Percentiles rank a stretch among this genome's conserved stretches.
These are phyloP conservation scores for Eudemis profundana DNA, from an alignment of 2,888 invertebrate genomes.

Conservation along the genomic window DNA sequence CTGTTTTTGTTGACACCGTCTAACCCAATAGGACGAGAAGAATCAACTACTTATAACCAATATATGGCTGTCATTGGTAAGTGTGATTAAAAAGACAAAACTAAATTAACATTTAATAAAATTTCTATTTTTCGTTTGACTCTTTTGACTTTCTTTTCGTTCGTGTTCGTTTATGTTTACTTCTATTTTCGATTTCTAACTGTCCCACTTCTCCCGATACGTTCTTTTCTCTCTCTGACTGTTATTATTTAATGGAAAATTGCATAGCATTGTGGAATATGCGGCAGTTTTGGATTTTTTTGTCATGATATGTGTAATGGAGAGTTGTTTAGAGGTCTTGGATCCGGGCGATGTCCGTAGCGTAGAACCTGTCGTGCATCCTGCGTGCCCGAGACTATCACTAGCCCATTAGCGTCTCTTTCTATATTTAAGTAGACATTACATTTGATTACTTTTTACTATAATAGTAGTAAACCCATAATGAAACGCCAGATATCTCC, in stretches of 20 bases:
- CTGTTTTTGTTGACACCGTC: conserved; percentile 89
- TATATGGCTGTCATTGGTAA: conserved; percentile 98
- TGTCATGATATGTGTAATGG: conserved; percentile 52
- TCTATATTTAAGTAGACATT: conserved; percentile 29
- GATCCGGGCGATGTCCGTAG: conserved; percentile 65
- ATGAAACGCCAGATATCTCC: not conserved
- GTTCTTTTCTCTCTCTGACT: conserved; percentile 66
- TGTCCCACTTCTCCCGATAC: conserved; percentile 60
- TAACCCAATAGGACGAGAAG: conserved; percentile 96
- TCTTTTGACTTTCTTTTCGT: conserved; percentile 59
- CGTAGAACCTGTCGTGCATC: conserved; percentile 75
- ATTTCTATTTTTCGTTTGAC: conserved; percentile 73
- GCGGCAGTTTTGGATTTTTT: conserved; percentile 74
- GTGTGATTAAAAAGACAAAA: conserved; percentile 87
- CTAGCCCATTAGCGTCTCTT: conserved; percentile 47
- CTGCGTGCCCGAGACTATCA: conserved; percentile 60
- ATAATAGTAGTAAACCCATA: conserved; percentile 2
- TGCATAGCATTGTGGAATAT: conserved; percentile 83
- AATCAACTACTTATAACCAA: conserved; percentile 97
- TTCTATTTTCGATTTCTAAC: conserved; percentile 59
- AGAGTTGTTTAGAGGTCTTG: conserved; percentile 66
- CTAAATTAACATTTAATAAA: conserved; percentile 82
- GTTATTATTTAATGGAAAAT: conserved; percentile 71
- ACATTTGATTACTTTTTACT: conserved; percentile 12
- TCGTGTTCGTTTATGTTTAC: conserved; percentile 54